These are phyloP conservation scores for Tubiluchus corallicola DNA, from an alignment of 2,888 invertebrate species.

Conservation along the genomic window DNA sequence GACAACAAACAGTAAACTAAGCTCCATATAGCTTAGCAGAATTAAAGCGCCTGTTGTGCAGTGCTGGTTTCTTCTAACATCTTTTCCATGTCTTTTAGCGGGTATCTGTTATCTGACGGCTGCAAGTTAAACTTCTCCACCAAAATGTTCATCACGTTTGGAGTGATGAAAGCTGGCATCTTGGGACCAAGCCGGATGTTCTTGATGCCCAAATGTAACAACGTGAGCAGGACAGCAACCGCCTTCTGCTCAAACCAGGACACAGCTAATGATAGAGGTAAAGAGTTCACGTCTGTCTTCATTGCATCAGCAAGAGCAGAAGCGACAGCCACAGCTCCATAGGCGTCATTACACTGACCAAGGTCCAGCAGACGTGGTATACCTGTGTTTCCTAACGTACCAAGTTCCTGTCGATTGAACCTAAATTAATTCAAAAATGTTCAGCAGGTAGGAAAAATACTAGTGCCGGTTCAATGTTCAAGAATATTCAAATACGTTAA, in stretches of 20 bases:
- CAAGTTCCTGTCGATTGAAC: slow-evolving; percentile 16
- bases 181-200: slow-evolving; percentile 18
- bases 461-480: too few relatives aligned
- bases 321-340: slow-evolving; percentile 18
- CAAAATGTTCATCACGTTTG: slow-evolving; percentile 15
- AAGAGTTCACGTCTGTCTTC: slow-evolving; percentile 18
- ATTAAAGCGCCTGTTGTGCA: too few relatives aligned
- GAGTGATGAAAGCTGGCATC: slow-evolving; percentile 19
- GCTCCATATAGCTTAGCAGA: too few relatives aligned
- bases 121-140: slow-evolving; percentile 16
- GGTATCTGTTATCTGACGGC: too few relatives aligned
- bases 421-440: too few relatives aligned
- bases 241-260: slow-evolving; percentile 22
- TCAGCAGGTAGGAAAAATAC: too few relatives aligned
- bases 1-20: too few relatives aligned
- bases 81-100: too few relatives aligned
- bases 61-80: too few relatives aligned
- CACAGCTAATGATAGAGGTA: slow-evolving; percentile 17
- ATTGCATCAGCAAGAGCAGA: slow-evolving; percentile 17
- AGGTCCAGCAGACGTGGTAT: slow-evolving; percentile 19
- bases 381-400: slow-evolving; percentile 17
- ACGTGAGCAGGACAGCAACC: slow-evolving; percentile 16
- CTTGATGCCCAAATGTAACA: slow-evolving; percentile 18
- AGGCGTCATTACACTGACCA: too few relatives aligned
- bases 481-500: too few relatives aligned